These are phyloP conservation scores for Conus ventricosus DNA, from an alignment of 1,140 invertebrate species.

Conservation along the genomic window DNA sequence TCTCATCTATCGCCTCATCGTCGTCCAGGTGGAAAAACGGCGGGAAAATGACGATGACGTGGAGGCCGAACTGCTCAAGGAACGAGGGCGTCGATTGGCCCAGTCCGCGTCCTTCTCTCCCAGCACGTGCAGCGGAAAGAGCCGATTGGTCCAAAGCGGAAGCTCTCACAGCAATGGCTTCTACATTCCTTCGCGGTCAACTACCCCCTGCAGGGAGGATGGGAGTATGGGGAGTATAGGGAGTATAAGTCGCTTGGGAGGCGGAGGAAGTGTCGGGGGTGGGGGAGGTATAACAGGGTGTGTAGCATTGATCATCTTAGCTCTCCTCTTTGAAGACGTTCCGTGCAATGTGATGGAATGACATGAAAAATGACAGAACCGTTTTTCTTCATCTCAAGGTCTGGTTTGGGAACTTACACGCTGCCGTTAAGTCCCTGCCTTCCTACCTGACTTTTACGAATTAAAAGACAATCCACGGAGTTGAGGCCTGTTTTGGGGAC, in stretches of 20 bases:
- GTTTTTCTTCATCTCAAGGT: not conserved
- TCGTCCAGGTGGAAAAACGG: slow-evolving; percentile 79
- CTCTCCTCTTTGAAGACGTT: not conserved
- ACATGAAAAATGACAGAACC: not conserved
- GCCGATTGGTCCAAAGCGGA: slow-evolving; percentile 28
- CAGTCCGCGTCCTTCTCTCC: slow-evolving; percentile 21
- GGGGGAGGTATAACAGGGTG: not conserved
- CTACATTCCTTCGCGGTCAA: slow-evolving; percentile 21
- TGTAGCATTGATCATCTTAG: slow-evolving; percentile 18
- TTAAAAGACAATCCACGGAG: not conserved
- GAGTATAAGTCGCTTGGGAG: not conserved
- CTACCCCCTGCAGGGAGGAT: not conserved
- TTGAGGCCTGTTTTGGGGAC: not conserved
- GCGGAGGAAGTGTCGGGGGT: not conserved
- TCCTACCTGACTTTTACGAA: not conserved
- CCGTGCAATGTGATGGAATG: not conserved
- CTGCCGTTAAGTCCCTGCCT: not conserved
- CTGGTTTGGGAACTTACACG: not conserved
- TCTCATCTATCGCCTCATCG: slow-evolving; percentile 88
- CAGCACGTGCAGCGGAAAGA: slow-evolving; percentile 31
- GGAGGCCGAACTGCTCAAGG: slow-evolving; percentile 20
- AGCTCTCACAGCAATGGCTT: slow-evolving; percentile 30
- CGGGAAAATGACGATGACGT: slow-evolving; percentile 11
- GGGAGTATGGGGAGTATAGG: not conserved
- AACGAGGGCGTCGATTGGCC: slow-evolving; percentile 26